Evolutionary conservation across 1,140 invertebrate genomes (phyloP).

Genomic region (Cotesia glomerata): DNA sequence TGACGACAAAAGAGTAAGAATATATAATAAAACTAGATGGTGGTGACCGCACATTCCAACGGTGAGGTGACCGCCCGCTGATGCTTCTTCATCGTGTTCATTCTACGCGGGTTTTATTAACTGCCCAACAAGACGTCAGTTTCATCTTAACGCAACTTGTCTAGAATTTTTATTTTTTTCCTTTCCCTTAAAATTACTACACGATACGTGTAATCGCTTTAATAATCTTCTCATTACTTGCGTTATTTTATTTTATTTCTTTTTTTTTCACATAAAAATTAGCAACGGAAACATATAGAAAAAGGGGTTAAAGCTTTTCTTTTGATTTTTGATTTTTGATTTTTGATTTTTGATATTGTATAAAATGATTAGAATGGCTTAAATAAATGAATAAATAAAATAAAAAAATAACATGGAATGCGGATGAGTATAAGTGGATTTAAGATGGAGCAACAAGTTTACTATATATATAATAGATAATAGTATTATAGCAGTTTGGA

Average conservation of each 20-base stretch:
- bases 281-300: too few species aligned
- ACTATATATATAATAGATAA: too few species aligned
- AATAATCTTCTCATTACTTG: too few species aligned
- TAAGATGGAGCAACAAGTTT: background rate
- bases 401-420: conserved; percentile 37
- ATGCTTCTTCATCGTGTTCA: conserved; percentile 38
- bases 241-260: too few species aligned
- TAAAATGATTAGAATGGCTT: too few species aligned
- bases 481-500: conserved; percentile 10
- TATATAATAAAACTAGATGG: conserved; percentile 12
- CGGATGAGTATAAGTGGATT: conserved; percentile 29
- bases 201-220: too few species aligned
- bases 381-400: too few species aligned
- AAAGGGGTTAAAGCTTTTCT: too few species aligned
- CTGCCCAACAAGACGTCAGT: conserved; percentile 30
- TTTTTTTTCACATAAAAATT: too few species aligned
- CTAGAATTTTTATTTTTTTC: background rate
- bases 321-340: background rate
- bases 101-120: conserved; percentile 17
- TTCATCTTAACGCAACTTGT: background rate
- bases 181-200: too few species aligned
- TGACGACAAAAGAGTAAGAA: conserved; percentile 32
- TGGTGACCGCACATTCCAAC: conserved; percentile 53
- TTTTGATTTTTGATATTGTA: background rate
- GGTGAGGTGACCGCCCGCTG: conserved; percentile 46